Percentiles rank a stretch among this genome's conserved stretches.
phyloP scores from a whole-genome alignment of 2,888 invertebrate genomes.

The Trachelus iudaicus region DNA sequence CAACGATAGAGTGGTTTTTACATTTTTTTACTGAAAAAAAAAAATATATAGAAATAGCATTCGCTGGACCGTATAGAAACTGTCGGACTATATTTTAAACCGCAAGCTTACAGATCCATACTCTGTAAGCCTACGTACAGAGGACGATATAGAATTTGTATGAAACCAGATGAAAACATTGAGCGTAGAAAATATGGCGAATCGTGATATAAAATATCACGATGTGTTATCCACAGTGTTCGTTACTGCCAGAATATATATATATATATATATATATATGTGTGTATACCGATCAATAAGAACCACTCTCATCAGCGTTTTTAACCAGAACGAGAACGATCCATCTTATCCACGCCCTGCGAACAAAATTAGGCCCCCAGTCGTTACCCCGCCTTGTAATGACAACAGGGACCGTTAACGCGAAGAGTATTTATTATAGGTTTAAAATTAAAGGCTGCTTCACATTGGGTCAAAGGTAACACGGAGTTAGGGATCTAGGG shows the following conservation, averaged over 20 bases:
- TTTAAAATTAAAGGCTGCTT: neutral
- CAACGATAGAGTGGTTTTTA: neutral
- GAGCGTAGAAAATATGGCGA: neutral
- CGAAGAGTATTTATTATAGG: neutral
- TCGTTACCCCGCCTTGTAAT: constrained; percentile 6
- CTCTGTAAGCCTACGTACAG: neutral
- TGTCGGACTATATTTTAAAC: neutral
- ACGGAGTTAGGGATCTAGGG: neutral
- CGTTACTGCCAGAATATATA: neutral
- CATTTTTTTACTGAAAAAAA: neutral
- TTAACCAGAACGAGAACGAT: neutral
- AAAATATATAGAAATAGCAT: neutral
- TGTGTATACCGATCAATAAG: neutral
- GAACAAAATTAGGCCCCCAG: neutral
- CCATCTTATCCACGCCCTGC: constrained; percentile 2
- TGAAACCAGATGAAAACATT: neutral
- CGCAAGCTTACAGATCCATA: neutral
- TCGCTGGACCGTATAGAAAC: neutral
- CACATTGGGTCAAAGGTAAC: neutral
- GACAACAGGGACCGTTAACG: neutral
- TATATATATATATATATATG: neutral
- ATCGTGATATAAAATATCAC: neutral
- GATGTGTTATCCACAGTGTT: neutral
- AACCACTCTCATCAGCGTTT: constrained; percentile 6
- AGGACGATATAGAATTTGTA: neutral